phyloP scores from a whole-genome alignment of 2,888 invertebrate species.

The Tenthredo amoena region DNA sequence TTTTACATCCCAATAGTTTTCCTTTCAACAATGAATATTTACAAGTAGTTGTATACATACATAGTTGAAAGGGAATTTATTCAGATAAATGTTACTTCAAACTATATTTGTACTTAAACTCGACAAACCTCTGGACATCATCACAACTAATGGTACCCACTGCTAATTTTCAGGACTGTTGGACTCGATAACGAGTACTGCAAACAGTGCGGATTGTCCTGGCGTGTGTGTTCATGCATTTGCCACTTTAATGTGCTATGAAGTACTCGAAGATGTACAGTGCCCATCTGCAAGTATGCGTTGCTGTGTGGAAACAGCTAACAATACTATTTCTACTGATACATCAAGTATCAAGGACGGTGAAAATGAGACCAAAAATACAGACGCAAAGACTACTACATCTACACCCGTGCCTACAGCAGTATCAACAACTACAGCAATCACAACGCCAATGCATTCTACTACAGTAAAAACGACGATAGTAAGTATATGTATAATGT shows the following conservation, averaged over 20 bases:
- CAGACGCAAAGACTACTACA: slow-evolving; percentile 70
- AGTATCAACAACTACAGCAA: slow-evolving; percentile 66
- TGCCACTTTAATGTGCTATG: slow-evolving; percentile 91
- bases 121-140: neutral
- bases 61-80: neutral
- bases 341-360: slow-evolving; percentile 61
- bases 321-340: slow-evolving; percentile 74
- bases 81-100: neutral
- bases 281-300: slow-evolving; percentile 91
- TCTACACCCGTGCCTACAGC: slow-evolving; percentile 71
- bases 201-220: slow-evolving; percentile 92
- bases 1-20: neutral
- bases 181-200: slow-evolving; percentile 92
- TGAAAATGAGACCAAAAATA: slow-evolving; percentile 63
- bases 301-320: slow-evolving; percentile 90
- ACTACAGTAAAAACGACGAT: slow-evolving; percentile 66
- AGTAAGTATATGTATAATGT: slow-evolving; percentile 56
- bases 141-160: slow-evolving; percentile 18
- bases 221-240: slow-evolving; percentile 93
- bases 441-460: slow-evolving; percentile 68
- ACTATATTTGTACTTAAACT: neutral
- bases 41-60: neutral
- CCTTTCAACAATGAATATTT: neutral
- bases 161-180: slow-evolving; percentile 83
- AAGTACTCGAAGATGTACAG: slow-evolving; percentile 89